These are phyloP conservation scores for Cairina moschata DNA, from an alignment of 2,113 vertebrate genomes.

Conservation along the genomic window DNA sequence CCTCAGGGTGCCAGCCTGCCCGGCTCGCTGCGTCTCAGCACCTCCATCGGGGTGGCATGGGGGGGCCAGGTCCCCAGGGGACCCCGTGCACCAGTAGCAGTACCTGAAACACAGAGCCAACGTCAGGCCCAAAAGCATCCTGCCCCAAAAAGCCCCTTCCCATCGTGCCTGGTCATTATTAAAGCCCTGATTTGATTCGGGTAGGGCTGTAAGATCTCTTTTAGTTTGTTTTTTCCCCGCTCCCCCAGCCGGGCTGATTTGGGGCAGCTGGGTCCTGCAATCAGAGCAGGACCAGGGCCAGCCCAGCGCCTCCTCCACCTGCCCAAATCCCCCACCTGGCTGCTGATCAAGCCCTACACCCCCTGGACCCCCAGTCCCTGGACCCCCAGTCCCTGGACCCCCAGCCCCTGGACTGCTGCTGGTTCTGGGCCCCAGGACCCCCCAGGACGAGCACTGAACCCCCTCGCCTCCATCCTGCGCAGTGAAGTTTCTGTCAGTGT, in stretches of 20 bases:
- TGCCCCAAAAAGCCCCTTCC: fast-evolving
- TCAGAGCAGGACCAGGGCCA: background rate
- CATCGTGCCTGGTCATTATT: background rate
- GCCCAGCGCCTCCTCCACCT: background rate
- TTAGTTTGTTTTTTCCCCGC: background rate
- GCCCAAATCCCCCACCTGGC: background rate
- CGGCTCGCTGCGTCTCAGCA: background rate
- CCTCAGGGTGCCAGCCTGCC: fast-evolving
- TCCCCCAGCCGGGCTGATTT: fast-evolving
- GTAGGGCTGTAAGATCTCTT: background rate
- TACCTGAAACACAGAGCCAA: background rate
- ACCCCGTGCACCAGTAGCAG: fast-evolving
- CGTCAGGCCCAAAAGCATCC: fast-evolving
- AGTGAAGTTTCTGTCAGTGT: fast-evolving
- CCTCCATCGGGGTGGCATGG: background rate
- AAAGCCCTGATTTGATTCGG: background rate
- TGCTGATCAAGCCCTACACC: too few relatives aligned
- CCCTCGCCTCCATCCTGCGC: background rate
- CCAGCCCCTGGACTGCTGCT: background rate
- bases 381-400: background rate
- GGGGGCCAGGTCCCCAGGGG: background rate
- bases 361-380: too few relatives aligned
- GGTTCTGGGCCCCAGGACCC: background rate
- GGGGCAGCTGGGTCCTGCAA: background rate
- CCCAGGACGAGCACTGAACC: background rate